Base-by-base conservation (phyloP, 2,797 vertebrate species). In the Distichodus sexfasciatus region DNA sequence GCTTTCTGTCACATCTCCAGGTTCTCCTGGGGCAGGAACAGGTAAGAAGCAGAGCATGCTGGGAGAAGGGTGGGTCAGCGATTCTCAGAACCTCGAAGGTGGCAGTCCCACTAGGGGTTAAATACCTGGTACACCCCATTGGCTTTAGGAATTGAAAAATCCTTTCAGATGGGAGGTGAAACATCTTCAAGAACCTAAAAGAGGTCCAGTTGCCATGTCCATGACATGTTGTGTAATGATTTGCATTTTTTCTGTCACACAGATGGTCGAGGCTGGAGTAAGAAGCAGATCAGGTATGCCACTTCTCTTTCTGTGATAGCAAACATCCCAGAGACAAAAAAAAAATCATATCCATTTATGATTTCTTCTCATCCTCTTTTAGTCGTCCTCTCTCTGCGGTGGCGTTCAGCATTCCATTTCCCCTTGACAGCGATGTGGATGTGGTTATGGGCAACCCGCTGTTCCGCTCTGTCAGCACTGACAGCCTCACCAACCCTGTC, bases 401-500 rank as follows among this genome's bases (percentile, higher is more conserved):
- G 83, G 91, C 94, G 28, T 97, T 97, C 90, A 94, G 93, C 89
- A 96, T 96, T 81, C 95, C 95, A 78, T 97, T 97, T 86, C 94
- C 94, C 78, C 88, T 97, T 89, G 95, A 97, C 92, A 97, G 95
- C 87, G 95, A 97, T 55, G 94, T 97, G 84, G 95, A 96, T 77
- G 89, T 96, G 51, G 94, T 96, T 78, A 96, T 96, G 95, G 95
- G 94, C 70, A 95, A 96, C 85, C 93, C 95, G 6, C 86, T 95
- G 11, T 91, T 93, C 72, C 94, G 91, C 73, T 96, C 95, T 0
- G 89, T 88, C 86, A 96, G 94, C 85, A 93, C 89, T 0, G 95
- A 95, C 83, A 94, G 91, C 86, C 88, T 95, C 71, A 83, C 87
- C 1, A 84, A 80, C 44, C 73, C 78, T 9, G 70, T 76, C 60